These are phyloP conservation scores for Petrocephalus schoutedeni DNA, from an alignment of 2,797 vertebrate genomes.

Conservation along the genomic window DNA sequence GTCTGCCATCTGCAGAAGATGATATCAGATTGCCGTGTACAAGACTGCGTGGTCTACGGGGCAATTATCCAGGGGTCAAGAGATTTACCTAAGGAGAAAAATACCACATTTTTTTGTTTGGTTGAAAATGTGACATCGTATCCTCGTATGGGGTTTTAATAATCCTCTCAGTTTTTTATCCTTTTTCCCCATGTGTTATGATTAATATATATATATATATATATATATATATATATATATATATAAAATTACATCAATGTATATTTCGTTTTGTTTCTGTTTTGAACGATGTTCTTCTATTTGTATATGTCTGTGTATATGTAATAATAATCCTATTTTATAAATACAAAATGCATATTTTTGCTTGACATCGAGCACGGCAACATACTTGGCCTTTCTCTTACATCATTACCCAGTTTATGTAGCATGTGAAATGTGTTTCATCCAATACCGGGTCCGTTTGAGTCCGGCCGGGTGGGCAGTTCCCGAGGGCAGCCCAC, in stretches of 20 bases:
- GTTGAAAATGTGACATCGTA: not conserved
- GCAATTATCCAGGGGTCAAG: not conserved
- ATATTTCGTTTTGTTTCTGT: not conserved
- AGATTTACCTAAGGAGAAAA: not conserved
- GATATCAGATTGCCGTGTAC: not conserved
- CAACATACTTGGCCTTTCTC: not conserved
- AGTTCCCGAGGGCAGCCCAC: constrained; percentile 14
- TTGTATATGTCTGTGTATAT: not conserved
- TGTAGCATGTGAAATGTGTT: not conserved
- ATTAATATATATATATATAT: not conserved
- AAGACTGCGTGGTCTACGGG: not conserved
- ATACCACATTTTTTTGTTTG: not conserved
- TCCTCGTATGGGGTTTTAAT: not conserved
- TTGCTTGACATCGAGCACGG: not conserved
- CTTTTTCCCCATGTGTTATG: not conserved
- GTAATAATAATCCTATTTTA: not conserved
- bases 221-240: no score
- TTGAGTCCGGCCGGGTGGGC: not conserved
- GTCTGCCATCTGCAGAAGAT: not conserved
- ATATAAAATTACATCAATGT: not conserved
- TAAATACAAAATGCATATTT: not conserved
- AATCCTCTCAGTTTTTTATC: not conserved
- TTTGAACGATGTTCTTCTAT: not conserved
- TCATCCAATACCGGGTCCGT: not conserved
- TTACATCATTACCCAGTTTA: not conserved